phyloP scores from a whole-genome alignment of 2,797 vertebrate species.

The Smutsia gigantea region DNA sequence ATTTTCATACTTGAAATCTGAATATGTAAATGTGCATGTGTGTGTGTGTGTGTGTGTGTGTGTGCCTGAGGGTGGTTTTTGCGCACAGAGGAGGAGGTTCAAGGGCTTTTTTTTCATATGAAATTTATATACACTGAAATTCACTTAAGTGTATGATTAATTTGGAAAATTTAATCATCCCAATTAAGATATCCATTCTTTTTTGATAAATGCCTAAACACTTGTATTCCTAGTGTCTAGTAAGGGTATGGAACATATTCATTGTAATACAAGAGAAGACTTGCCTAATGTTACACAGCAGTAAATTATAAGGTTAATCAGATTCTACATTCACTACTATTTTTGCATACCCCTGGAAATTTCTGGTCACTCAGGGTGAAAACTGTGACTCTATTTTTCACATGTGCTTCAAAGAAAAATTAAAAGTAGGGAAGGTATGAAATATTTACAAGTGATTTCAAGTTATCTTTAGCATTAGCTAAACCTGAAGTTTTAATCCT shows the following conservation, averaged over 20 bases:
- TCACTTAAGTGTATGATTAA: not conserved
- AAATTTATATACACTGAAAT: not conserved
- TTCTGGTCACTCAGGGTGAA: not conserved
- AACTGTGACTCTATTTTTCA: not conserved
- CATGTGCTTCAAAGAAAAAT: not conserved
- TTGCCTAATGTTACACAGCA: not conserved
- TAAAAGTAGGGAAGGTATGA: not conserved
- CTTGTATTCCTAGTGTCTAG: not conserved
- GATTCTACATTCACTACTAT: not conserved
- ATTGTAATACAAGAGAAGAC: not conserved
- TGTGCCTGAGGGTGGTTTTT: not conserved
- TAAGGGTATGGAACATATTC: not conserved
- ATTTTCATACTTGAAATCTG: not conserved
- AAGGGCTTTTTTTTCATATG: not conserved
- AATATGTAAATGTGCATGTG: not conserved
- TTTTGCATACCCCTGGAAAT: not conserved
- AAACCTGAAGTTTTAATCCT: too few relatives aligned
- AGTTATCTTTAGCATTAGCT: too few relatives aligned
- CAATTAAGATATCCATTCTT: not conserved
- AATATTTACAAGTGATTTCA: not conserved
- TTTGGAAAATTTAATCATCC: constrained; percentile 13
- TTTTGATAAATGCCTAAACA: not conserved
- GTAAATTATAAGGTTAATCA: not conserved
- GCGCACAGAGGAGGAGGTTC: not conserved
- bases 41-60: too few relatives aligned